Percentiles rank a stretch among this genome's conserved stretches.
phyloP scores from a whole-genome alignment of 2,797 vertebrate species.

The Enteromius mattozi region DNA sequence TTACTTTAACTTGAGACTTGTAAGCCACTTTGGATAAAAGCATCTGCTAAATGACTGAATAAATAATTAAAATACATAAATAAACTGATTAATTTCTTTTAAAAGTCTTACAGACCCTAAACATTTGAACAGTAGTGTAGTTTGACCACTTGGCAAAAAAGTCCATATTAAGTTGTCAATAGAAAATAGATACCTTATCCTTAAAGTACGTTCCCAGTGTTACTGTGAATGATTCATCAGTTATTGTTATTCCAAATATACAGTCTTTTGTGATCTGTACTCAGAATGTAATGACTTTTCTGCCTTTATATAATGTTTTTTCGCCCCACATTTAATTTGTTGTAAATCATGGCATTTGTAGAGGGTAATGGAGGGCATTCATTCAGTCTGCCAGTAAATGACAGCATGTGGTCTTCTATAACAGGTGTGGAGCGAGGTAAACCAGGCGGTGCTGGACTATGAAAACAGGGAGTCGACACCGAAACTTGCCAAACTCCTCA shows the following conservation, averaged over 20 bases:
- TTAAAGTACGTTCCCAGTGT: background rate
- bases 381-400: background rate
- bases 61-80: too few species aligned
- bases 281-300: background rate
- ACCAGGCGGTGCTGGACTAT: constrained; percentile 96
- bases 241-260: too few species aligned
- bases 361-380: background rate
- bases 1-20: too few species aligned
- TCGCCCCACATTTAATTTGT: background rate
- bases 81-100: background rate
- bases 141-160: background rate
- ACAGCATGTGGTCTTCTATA: constrained; percentile 52
- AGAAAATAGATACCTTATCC: background rate
- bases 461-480: constrained; percentile 98
- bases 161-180: background rate
- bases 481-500: constrained; percentile 96
- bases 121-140: background rate
- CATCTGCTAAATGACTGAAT: background rate
- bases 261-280: background rate
- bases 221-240: background rate
- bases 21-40: background rate
- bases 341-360: background rate
- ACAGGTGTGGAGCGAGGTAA: constrained; percentile 99
- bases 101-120: background rate
- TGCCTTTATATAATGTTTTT: background rate